Percentiles rank a stretch among this genome's conserved stretches.
Conservation (phyloP, 30 jellyfish, hydroid and myxozoan genomes). For the Aurelia coerulea region DNA sequence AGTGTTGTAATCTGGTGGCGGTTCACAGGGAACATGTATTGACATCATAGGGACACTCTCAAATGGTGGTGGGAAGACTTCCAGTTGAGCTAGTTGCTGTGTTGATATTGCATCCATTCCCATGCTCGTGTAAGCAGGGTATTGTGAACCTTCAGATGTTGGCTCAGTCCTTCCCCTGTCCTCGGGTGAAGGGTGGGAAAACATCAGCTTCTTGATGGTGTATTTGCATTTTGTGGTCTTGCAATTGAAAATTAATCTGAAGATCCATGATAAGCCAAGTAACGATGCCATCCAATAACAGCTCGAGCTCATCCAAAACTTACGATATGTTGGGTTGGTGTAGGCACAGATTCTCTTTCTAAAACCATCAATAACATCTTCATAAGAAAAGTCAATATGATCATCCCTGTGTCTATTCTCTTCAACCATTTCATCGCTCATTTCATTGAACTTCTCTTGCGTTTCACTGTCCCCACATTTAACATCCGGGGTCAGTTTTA, state of each 20-base stretch:
- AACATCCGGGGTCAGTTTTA: constrained; percentile 45
- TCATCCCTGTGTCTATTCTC: constrained; percentile 41
- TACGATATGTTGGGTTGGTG: constrained; percentile 7
- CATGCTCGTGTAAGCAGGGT: too few species aligned
- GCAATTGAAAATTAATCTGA: constrained; percentile 26
- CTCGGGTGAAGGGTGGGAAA: neutral
- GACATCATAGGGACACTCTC: neutral
- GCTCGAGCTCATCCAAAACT: constrained; percentile 58
- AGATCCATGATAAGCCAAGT: constrained; percentile 57
- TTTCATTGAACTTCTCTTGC: constrained; percentile 1
- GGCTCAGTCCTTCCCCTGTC: neutral
- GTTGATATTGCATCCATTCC: too few species aligned
- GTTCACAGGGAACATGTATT: neutral
- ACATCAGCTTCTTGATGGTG: constrained; percentile 30
- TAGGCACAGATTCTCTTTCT: constrained; percentile 62
- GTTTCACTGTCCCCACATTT: constrained; percentile 69
- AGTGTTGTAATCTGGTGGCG: constrained; percentile 21
- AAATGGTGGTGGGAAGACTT: neutral
- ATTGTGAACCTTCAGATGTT: neutral
- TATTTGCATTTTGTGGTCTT: constrained; percentile 44
- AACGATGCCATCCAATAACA: constrained; percentile 46
- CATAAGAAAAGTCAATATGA: constrained; percentile 13
- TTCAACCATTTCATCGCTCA: constrained; percentile 25
- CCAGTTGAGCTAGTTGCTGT: too few species aligned
- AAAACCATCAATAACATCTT: constrained; percentile 51